Evolutionary conservation across 2,797 vertebrate genomes (phyloP).

Genomic region (Macroramphosus scolopax): DNA sequence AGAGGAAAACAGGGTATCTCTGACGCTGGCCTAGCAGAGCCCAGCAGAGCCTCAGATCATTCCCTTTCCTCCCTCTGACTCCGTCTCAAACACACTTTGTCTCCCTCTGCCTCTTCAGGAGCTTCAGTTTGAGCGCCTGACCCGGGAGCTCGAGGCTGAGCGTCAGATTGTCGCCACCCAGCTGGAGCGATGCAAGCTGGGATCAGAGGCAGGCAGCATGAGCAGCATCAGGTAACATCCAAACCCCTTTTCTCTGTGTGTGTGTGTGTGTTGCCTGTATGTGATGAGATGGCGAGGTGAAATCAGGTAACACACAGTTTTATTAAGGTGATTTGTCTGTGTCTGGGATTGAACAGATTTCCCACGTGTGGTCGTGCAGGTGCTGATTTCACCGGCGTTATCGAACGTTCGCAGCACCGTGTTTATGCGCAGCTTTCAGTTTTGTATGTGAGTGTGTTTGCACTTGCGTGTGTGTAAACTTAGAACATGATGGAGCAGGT

Average conservation of each 20-base stretch:
- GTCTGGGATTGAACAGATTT: too few species aligned
- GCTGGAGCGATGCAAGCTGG: slow-evolving; percentile 98
- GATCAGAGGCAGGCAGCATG: slow-evolving; percentile 96
- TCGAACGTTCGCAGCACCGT: too few species aligned
- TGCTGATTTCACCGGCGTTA: too few species aligned
- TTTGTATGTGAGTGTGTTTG: background rate
- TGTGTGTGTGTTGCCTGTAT: slow-evolving; percentile 13
- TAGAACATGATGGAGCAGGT: slow-evolving; percentile 42
- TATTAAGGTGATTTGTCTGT: too few species aligned
- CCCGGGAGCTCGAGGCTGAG: slow-evolving; percentile 96
- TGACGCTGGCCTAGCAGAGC: too few species aligned
- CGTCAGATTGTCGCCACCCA: slow-evolving; percentile 98
- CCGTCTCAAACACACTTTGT: slow-evolving; percentile 7
- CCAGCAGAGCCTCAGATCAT: too few species aligned
- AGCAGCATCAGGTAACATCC: slow-evolving; percentile 92
- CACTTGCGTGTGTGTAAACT: background rate
- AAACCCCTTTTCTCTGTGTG: background rate
- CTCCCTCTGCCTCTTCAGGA: slow-evolving; percentile 78
- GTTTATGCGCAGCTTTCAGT: too few species aligned
- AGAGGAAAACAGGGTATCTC: too few species aligned
- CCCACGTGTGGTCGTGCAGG: too few species aligned
- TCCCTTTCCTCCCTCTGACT: too few species aligned
- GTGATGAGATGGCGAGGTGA: background rate
- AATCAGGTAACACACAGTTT: background rate
- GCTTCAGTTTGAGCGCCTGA: slow-evolving; percentile 97